Percentiles rank a stretch among this genome's conserved stretches.
Conservation (phyloP, 2,797 vertebrate genomes). For the Nyctalus aviator region DNA sequence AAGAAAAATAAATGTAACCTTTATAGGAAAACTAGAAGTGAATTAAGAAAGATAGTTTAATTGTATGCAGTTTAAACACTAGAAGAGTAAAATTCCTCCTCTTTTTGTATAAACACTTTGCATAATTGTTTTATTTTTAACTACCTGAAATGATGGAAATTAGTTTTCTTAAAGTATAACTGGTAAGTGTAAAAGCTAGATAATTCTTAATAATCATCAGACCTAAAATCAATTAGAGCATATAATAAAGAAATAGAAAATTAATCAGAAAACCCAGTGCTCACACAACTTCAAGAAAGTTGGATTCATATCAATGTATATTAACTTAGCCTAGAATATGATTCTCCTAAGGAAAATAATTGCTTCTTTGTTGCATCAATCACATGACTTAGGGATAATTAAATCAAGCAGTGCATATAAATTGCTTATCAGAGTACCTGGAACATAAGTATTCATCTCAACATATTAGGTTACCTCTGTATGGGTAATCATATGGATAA, state of each 20-base stretch:
- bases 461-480: neutral
- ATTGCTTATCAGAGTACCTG: conserved; percentile 37
- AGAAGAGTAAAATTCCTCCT: neutral
- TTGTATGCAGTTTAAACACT: neutral
- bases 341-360: conserved; percentile 32
- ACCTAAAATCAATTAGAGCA: neutral
- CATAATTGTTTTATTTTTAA: conserved; percentile 26
- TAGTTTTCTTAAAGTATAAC: neutral
- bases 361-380: conserved; percentile 24
- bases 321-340: neutral
- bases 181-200: neutral
- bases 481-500: neutral
- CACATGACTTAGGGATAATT: conserved; percentile 23
- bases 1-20: neutral
- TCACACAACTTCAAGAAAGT: neutral
- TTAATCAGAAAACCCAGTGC: neutral
- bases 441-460: neutral
- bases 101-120: neutral
- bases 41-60: neutral
- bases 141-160: neutral
- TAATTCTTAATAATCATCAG: neutral
- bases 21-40: neutral
- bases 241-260: conserved; percentile 2
- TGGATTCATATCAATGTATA: neutral
- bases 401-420: conserved; percentile 28